phyloP scores from a whole-genome alignment of 2,797 vertebrate species.

The Onychomys leucogaster region DNA sequence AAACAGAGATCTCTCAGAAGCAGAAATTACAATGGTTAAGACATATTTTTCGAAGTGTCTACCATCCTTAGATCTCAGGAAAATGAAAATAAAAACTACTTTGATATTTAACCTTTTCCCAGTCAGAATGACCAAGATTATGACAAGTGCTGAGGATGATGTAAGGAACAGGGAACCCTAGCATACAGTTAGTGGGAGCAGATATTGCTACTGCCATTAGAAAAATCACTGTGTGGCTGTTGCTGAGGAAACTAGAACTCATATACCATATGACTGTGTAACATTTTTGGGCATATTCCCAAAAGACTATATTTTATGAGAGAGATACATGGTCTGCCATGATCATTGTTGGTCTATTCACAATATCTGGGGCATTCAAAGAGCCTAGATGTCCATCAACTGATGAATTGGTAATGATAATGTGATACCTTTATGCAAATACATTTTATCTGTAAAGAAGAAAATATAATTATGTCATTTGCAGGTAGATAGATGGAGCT shows the following conservation, averaged over 20 bases:
- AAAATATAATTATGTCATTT: neutral
- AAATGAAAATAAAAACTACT: neutral
- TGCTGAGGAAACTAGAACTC: neutral
- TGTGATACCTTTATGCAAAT: too few relatives aligned
- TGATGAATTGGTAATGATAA: neutral
- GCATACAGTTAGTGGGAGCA: neutral
- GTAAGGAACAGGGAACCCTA: too few relatives aligned
- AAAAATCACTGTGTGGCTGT: neutral
- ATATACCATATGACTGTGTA: neutral
- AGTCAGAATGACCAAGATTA: neutral
- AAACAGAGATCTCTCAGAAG: neutral
- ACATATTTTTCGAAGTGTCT: too few relatives aligned
- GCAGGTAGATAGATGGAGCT: neutral
- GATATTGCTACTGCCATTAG: too few relatives aligned
- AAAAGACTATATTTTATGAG: neutral
- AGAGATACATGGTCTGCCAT: neutral
- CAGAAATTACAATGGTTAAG: neutral
- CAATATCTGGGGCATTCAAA: too few relatives aligned
- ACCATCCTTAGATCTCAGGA: neutral
- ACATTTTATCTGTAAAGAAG: neutral
- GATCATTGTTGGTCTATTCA: neutral
- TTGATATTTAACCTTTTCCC: too few relatives aligned
- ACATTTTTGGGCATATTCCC: too few relatives aligned
- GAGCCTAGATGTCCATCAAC: neutral
- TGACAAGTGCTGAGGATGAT: too few relatives aligned